phyloP scores from a whole-genome alignment of 2,888 invertebrate species.

The Leuctra nigra region DNA sequence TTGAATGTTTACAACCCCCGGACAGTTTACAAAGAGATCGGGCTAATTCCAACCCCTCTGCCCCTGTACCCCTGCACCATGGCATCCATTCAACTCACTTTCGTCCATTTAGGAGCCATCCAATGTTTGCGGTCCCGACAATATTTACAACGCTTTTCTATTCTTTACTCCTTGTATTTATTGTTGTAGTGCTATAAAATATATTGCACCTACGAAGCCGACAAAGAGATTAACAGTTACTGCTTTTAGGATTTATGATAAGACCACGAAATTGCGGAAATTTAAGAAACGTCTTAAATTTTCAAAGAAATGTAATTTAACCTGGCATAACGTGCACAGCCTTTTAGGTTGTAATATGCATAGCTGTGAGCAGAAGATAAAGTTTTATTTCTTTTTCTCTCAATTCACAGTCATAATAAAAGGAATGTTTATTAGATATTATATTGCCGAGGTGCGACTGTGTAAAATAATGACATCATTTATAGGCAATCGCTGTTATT shows the following conservation, averaged over 20 bases:
- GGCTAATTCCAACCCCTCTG: slow-evolving; percentile 13
- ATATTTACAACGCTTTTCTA: slow-evolving; percentile 19
- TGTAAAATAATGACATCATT: too few relatives aligned
- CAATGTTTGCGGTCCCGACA: slow-evolving; percentile 16
- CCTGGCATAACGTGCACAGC: neutral
- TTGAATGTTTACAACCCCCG: slow-evolving; percentile 14
- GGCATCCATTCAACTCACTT: neutral
- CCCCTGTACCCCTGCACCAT: neutral
- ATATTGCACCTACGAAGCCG: slow-evolving; percentile 18
- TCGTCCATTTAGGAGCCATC: neutral
- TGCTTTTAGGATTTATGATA: slow-evolving; percentile 5
- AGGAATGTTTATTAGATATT: too few relatives aligned
- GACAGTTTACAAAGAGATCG: slow-evolving; percentile 14
- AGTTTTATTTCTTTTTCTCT: neutral
- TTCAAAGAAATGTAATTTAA: neutral
- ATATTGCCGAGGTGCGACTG: too few relatives aligned
- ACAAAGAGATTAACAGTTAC: slow-evolving; percentile 21
- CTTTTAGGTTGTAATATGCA: neutral
- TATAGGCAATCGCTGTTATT: too few relatives aligned
- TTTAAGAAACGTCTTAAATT: neutral
- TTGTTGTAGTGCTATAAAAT: slow-evolving; percentile 19
- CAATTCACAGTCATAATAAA: too few relatives aligned
- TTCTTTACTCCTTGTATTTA: slow-evolving; percentile 17
- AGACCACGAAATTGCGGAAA: slow-evolving; percentile 16
- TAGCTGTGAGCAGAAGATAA: neutral